These are phyloP conservation scores for Adoxophyes honmai DNA, from an alignment of 1,140 invertebrate species.

Conservation along the genomic window DNA sequence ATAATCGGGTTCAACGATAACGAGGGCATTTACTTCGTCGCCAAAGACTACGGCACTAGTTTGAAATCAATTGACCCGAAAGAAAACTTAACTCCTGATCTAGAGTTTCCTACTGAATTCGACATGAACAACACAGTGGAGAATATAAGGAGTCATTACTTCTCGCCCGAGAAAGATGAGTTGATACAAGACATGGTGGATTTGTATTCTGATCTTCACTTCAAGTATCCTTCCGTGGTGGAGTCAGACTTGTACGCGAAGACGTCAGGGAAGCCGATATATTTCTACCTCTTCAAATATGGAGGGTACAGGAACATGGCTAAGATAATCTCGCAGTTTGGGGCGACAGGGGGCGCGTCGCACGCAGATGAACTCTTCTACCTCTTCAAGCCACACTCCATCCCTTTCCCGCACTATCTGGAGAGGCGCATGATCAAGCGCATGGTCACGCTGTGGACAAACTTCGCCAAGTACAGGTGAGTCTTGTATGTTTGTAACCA, in stretches of 20 bases:
- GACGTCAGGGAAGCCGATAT: conserved; percentile 56
- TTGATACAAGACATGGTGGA: conserved; percentile 55
- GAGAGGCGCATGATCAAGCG: conserved; percentile 49
- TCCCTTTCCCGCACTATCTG: conserved; percentile 47
- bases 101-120: conserved; percentile 46
- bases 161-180: conserved; percentile 45
- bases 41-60: conserved; percentile 48
- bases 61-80: conserved; percentile 37
- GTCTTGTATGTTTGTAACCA: too few species aligned
- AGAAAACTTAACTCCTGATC: conserved; percentile 41
- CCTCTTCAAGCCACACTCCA: conserved; percentile 54
- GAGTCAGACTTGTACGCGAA: conserved; percentile 50
- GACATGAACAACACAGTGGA: conserved; percentile 42
- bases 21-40: conserved; percentile 65
- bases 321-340: conserved; percentile 49
- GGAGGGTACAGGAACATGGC: conserved; percentile 55
- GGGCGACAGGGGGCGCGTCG: conserved; percentile 42
- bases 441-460: conserved; percentile 64
- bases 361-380: conserved; percentile 68
- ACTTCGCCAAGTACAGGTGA: conserved; percentile 65
- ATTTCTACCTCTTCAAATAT: conserved; percentile 64
- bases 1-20: conserved; percentile 65
- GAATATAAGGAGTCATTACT: conserved; percentile 44
- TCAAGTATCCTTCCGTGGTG: conserved; percentile 55
- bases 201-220: conserved; percentile 60